These are phyloP conservation scores for Lepidocolaptes lacrymiger DNA, from an alignment of 2,797 vertebrate species.

Conservation along the genomic window DNA sequence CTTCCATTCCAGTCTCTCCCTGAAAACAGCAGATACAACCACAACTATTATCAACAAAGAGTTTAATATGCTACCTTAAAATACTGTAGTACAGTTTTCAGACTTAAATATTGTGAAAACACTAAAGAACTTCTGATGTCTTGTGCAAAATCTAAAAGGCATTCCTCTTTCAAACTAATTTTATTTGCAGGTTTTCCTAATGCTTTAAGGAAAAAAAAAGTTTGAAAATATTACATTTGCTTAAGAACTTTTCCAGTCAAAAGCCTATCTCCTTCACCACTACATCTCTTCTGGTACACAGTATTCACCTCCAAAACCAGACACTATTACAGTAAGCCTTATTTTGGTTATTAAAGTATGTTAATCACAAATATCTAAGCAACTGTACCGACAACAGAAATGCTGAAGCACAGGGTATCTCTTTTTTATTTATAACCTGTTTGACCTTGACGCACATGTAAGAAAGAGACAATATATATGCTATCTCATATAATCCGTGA, in stretches of 20 bases:
- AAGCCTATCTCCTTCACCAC: neutral
- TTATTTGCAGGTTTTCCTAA: neutral
- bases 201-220: neutral
- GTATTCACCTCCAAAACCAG: neutral
- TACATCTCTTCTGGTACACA: neutral
- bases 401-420: neutral
- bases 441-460: neutral
- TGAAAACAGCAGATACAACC: conserved; percentile 59
- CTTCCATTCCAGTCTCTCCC: conserved; percentile 84
- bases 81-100: neutral
- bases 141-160: neutral
- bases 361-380: neutral
- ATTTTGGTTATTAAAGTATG: neutral
- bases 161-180: neutral
- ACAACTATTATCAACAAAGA: neutral
- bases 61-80: neutral
- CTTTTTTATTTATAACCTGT: neutral
- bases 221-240: neutral
- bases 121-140: neutral
- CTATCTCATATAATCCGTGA: neutral
- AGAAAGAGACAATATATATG: neutral
- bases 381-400: neutral
- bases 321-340: neutral
- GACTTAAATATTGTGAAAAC: neutral
- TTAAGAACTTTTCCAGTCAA: neutral